Conservation (phyloP, 2,888 invertebrate species). For the Epistrophe eligans region DNA sequence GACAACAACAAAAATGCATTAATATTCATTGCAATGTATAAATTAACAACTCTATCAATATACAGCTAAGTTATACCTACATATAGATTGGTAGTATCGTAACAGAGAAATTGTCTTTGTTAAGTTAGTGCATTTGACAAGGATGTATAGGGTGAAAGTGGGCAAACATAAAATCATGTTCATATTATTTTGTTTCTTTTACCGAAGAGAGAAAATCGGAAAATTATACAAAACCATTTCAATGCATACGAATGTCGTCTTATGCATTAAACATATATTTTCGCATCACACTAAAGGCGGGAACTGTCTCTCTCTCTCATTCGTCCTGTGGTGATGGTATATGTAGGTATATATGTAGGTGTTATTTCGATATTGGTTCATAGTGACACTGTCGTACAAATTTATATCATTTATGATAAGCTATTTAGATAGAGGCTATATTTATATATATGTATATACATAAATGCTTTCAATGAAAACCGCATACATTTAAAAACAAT, state of each 20-base stretch:
- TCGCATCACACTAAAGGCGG: conserved; percentile 1
- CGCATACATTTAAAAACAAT: conserved; percentile 11
- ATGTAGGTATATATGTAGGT: conserved; percentile 23
- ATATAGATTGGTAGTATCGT: neutral
- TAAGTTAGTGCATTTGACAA: conserved; percentile 6
- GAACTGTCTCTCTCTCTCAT: neutral
- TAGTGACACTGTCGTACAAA: conserved; percentile 59
- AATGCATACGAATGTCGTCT: conserved; percentile 66
- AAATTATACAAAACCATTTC: conserved; percentile 70
- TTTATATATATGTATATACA: neutral
- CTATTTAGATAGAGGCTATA: neutral
- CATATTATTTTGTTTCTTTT: conserved; percentile 18
- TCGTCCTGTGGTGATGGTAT: neutral
- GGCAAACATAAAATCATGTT: too few relatives aligned
- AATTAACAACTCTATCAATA: conserved; percentile 42
- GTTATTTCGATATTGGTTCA: conserved; percentile 50
- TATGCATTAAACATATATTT: conserved; percentile 55
- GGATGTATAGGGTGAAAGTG: conserved; percentile 6
- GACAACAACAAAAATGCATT: conserved; percentile 44
- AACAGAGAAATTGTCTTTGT: conserved; percentile 14
- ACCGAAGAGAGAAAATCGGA: conserved; percentile 51
- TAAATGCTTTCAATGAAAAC: neutral
- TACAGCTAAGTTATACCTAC: neutral
- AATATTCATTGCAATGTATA: conserved; percentile 69
- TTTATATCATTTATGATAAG: conserved; percentile 60